Evolutionary conservation across 2,797 vertebrate genomes (phyloP), one percentile per base, ranked within the genome.

Genomic region (Microchirus variegatus): DNA sequence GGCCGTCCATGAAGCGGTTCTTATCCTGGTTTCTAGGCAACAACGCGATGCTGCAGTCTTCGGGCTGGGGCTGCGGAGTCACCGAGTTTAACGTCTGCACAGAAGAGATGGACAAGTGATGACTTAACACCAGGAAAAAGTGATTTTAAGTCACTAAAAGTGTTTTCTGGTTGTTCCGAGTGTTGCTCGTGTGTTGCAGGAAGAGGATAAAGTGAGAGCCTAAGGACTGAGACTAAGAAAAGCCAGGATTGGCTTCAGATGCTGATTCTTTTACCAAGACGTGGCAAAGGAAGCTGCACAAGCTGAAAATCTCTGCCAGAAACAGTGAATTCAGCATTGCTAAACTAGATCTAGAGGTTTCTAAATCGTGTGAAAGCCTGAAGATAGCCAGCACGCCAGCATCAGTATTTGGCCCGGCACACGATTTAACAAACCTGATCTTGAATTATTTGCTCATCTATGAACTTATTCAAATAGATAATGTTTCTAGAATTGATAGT

Each of bases 11-110:
- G 86, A 98, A 99, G 76, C 98, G 97, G 85, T 99, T 99, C 93
- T 99, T 99, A 85, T 99, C 98, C 5, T 99, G 98, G 91, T 99
- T 99, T 88, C 98, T 95, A 90, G 98, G 98, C 91, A 99, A 92
- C 87, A 98, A 94, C 1, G 98, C 97, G 17, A 99, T 99, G 91
- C 98, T 99, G 94, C 98, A 99, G 88, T 99, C 98, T 90, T 99
- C 97, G 0, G 98, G 95, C 89, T 99, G 98, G 63, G 98, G 95
- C 85, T 97, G 96, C 48, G 98, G 97, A 68, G 98, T 99, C 90
- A 99, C 98, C 4, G 97, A 99, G 94, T 99, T 99, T 90, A 99
- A 90, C 16, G 98, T 99, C 98, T 99, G 82, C 17, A 68, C 40
- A 58, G 5, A n/a, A 74, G 9, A 63, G 59, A 68, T 12, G 49